phyloP scores from a whole-genome alignment of 2,113 vertebrate species.

The Gulo gulo region DNA sequence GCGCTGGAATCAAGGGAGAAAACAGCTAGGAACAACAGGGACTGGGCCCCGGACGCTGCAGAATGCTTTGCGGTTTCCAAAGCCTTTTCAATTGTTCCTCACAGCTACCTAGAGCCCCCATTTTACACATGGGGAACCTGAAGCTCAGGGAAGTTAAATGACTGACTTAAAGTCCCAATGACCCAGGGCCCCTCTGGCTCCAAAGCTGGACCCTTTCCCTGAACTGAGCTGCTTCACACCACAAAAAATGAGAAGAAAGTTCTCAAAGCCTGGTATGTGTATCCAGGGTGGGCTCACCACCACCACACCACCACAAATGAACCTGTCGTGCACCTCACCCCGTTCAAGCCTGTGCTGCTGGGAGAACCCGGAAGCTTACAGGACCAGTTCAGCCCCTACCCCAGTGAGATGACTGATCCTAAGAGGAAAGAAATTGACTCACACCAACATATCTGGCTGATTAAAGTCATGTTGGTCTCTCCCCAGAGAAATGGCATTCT shows the following conservation, averaged over 20 bases:
- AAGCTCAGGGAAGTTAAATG: neutral
- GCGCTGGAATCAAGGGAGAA: constrained; percentile 68
- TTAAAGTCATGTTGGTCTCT: neutral
- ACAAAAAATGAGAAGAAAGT: neutral
- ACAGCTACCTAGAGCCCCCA: neutral
- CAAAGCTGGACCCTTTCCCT: neutral
- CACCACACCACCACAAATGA: neutral
- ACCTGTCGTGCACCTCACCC: neutral
- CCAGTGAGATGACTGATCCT: neutral
- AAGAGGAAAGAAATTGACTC: neutral
- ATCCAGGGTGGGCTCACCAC: no score
- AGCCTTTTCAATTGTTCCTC: neutral
- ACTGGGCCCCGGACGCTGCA: neutral
- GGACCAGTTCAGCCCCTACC: neutral
- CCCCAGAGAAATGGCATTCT: neutral
- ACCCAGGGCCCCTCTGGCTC: neutral
- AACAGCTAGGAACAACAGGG: neutral
- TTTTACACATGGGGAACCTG: neutral
- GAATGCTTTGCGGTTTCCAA: neutral
- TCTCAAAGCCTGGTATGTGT: neutral
- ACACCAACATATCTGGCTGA: neutral
- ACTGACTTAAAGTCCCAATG: neutral
- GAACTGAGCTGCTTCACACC: neutral
- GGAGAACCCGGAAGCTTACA: neutral
- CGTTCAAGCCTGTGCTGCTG: neutral